Conservation (phyloP, 1,140 invertebrate species). For the Hesperophylax magnus region DNA sequence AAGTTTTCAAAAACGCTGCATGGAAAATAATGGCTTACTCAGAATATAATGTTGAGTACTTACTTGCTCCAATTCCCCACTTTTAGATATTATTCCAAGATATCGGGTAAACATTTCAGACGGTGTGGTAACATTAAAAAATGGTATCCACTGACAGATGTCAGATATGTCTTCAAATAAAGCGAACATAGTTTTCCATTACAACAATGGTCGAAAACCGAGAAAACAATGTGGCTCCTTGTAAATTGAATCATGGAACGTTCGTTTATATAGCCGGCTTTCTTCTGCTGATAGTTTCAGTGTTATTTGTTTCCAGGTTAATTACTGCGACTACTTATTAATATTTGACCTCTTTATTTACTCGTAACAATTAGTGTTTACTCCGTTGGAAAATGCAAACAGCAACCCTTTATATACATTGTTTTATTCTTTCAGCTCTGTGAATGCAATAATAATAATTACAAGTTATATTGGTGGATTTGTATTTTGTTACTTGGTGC, state of each 20-base stretch:
- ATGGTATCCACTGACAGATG: slow-evolving; percentile 43
- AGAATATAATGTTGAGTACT: no score
- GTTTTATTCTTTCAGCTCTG: slow-evolving; percentile 43
- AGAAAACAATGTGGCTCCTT: slow-evolving; percentile 17
- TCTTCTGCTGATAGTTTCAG: slow-evolving; percentile 19
- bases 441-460: slow-evolving; percentile 45
- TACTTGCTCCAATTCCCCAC: no score
- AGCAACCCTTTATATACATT: neutral
- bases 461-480: slow-evolving; percentile 50
- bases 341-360: slow-evolving; percentile 38
- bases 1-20: neutral
- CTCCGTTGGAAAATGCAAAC: neutral
- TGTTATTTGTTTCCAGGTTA: slow-evolving; percentile 45
- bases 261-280: slow-evolving; percentile 19
- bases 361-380: slow-evolving; percentile 14
- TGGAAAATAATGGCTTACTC: neutral
- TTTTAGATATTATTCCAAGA: no score
- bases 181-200: slow-evolving; percentile 42
- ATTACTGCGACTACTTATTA: slow-evolving; percentile 19
- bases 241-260: slow-evolving; percentile 8
- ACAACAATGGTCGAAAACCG: slow-evolving; percentile 44
- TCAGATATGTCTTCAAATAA: slow-evolving; percentile 48
- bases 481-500: slow-evolving; percentile 49
- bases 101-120: no score
- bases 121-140: slow-evolving; percentile 11